Conservation (phyloP, 2,797 vertebrate genomes). For the Coreius guichenoti region DNA sequence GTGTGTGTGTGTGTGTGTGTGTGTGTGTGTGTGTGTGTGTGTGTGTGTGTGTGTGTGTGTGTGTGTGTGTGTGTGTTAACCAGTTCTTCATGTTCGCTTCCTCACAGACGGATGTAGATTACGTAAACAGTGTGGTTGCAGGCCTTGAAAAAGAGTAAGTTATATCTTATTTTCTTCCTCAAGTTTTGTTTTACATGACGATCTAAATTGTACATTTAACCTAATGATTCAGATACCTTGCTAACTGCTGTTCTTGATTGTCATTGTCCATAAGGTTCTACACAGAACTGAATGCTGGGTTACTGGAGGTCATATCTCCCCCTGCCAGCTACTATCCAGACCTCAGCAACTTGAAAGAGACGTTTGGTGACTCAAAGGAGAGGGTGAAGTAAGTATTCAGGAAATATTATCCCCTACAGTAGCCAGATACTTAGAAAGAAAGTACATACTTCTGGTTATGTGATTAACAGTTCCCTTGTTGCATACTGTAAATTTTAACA, state of each 20-base stretch:
- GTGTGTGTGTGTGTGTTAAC: slow-evolving; percentile 7
- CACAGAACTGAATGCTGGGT: slow-evolving; percentile 91
- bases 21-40: slow-evolving; percentile 25
- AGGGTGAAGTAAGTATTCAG: slow-evolving; percentile 87
- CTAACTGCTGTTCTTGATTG: not conserved
- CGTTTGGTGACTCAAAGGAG: slow-evolving; percentile 97
- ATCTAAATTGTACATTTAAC: not conserved
- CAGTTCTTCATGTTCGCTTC: not conserved
- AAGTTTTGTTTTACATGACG: not conserved
- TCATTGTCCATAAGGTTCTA: slow-evolving; percentile 82
- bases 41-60: slow-evolving; percentile 1
- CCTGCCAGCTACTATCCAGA: slow-evolving; percentile 94
- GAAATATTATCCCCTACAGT: not conserved
- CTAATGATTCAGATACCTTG: not conserved
- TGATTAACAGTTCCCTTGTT: not conserved
- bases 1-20: slow-evolving; percentile 2
- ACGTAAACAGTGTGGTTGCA: slow-evolving; percentile 89
- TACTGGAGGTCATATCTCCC: slow-evolving; percentile 96
- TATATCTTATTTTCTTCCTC: not conserved
- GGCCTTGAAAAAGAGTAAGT: slow-evolving; percentile 95
- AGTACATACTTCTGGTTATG: not conserved
- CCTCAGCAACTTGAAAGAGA: slow-evolving; percentile 92
- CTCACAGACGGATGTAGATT: slow-evolving; percentile 90
- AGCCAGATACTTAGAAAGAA: not conserved
- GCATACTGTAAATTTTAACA: not conserved